Evolutionary conservation across 2,113 vertebrate genomes (phyloP).

Genomic region (Illadopsis cleaveri): DNA sequence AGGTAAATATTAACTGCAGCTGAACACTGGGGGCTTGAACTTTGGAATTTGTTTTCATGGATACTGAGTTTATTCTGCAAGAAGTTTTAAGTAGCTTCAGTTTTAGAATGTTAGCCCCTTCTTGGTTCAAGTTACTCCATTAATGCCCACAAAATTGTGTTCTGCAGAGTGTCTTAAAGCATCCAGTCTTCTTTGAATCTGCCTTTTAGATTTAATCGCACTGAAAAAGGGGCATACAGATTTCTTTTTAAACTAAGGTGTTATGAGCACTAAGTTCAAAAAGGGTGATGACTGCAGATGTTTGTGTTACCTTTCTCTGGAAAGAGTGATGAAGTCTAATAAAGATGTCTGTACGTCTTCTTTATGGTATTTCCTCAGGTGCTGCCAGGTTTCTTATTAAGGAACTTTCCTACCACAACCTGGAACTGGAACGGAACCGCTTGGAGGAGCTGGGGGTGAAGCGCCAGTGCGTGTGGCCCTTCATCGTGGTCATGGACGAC

Average conservation of each 20-base stretch:
- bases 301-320: background rate
- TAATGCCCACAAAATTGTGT: background rate
- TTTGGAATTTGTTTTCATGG: background rate
- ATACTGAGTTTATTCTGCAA: background rate
- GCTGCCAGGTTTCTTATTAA: constrained; percentile 97
- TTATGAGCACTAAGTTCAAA: background rate
- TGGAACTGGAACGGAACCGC: constrained; percentile 94
- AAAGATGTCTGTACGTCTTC: background rate
- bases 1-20: background rate
- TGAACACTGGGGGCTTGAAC: background rate
- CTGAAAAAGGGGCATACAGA: background rate
- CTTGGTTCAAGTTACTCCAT: background rate
- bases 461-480: constrained; percentile 94
- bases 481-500: constrained; percentile 96
- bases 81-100: background rate
- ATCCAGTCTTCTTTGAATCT: background rate
- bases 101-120: background rate
- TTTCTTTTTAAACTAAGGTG: background rate
- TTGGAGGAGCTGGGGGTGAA: constrained; percentile 90
- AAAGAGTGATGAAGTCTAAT: background rate
- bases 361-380: constrained; percentile 73
- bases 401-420: constrained; percentile 96
- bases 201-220: background rate
- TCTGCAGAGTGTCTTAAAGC: background rate
- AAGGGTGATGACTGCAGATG: background rate